Percentiles rank a stretch among this genome's conserved stretches.
phyloP scores from a whole-genome alignment of 1,140 invertebrate genomes.

The Lasioglossum baleicum region DNA sequence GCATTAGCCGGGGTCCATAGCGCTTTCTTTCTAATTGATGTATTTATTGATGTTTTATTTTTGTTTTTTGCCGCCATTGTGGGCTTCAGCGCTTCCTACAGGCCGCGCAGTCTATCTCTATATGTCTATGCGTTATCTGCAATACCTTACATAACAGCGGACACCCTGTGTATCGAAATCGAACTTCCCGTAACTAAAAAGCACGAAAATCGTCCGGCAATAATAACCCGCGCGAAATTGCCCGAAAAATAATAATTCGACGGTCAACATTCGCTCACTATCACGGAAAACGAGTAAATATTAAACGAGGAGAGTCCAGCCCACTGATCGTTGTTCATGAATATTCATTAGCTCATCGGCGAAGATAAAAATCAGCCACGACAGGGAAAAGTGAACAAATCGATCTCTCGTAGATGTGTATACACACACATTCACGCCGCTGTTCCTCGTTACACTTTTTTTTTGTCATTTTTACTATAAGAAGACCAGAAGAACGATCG shows the following conservation, averaged over 20 bases:
- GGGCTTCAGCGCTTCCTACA: too few relatives aligned
- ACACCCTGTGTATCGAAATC: too few relatives aligned
- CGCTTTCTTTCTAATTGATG: too few relatives aligned
- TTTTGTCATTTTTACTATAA: neutral
- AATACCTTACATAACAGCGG: too few relatives aligned
- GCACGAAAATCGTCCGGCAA: neutral
- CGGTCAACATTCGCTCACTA: neutral
- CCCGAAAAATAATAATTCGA: neutral
- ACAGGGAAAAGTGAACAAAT: constrained; percentile 13
- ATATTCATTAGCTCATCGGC: constrained; percentile 35
- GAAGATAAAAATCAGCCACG: constrained; percentile 20
- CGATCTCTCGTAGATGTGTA: constrained; percentile 14
- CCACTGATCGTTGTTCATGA: neutral
- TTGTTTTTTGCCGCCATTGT: too few relatives aligned
- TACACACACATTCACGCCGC: neutral
- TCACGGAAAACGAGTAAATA: constrained; percentile 15
- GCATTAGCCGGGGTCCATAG: too few relatives aligned
- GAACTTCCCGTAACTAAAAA: too few relatives aligned
- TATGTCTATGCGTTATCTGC: too few relatives aligned
- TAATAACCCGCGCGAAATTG: neutral
- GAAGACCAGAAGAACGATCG: neutral
- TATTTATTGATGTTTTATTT: too few relatives aligned
- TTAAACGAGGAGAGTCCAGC: constrained; percentile 9
- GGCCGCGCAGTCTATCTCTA: too few relatives aligned
- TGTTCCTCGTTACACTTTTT: too few relatives aligned